phyloP scores from a whole-genome alignment of 2,113 vertebrate species.

The Nothocercus julius region DNA sequence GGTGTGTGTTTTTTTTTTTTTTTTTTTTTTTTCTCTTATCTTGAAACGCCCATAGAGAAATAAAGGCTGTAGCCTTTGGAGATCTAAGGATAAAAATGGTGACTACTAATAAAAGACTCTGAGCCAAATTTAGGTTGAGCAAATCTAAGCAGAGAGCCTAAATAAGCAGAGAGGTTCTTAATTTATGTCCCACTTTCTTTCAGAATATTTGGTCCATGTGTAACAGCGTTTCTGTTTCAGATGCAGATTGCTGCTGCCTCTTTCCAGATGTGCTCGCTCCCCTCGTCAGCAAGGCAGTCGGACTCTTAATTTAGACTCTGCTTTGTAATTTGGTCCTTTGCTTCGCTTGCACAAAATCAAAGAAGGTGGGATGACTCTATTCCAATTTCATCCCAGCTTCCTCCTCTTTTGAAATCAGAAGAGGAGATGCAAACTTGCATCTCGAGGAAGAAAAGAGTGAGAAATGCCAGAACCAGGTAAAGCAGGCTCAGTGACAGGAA shows the following conservation, averaged over 20 bases:
- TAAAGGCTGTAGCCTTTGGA: neutral
- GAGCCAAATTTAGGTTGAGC: neutral
- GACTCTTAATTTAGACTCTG: neutral
- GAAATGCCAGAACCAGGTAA: neutral
- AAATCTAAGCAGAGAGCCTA: neutral
- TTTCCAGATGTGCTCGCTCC: too few relatives aligned
- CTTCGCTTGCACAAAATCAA: too few relatives aligned
- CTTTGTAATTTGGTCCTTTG: neutral
- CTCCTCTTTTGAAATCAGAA: neutral
- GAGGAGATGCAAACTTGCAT: neutral
- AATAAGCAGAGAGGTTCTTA: neutral
- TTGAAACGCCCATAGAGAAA: neutral
- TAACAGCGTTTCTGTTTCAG: neutral
- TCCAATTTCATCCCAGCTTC: too few relatives aligned
- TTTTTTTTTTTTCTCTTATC: neutral
- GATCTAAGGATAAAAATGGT: neutral
- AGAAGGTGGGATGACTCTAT: too few relatives aligned
- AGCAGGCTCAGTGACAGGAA: neutral
- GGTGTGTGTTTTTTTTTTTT: too few relatives aligned
- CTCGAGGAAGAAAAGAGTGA: neutral
- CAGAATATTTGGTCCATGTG: neutral
- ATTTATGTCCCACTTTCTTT: neutral
- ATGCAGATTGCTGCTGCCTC: neutral
- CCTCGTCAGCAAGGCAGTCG: neutral
- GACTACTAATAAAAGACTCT: neutral